Percentiles rank a stretch among this genome's conserved stretches.
These are phyloP conservation scores for Cancer borealis DNA, from an alignment of 2,888 invertebrate species.

Conservation along the genomic window DNA sequence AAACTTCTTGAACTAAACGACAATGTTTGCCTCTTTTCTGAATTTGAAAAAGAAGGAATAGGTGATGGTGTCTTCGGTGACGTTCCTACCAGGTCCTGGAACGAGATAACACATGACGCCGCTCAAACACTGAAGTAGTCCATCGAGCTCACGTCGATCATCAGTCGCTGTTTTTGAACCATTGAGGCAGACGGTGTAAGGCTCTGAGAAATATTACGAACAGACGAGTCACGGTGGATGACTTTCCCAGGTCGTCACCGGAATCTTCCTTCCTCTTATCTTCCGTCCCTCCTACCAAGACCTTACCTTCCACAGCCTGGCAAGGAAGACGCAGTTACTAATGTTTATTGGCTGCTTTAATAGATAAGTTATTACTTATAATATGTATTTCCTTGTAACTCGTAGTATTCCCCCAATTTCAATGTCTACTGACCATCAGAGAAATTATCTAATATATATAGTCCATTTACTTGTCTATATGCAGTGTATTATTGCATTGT, in stretches of 20 bases:
- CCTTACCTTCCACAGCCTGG: neutral
- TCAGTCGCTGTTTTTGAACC: neutral
- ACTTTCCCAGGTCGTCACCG: neutral
- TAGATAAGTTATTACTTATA: neutral
- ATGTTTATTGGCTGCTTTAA: neutral
- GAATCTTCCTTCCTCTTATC: neutral
- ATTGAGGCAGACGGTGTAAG: conserved; percentile 7
- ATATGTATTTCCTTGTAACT: neutral
- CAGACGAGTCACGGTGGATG: neutral
- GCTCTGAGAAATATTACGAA: neutral
- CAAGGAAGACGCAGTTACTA: neutral
- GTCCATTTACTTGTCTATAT: no score
- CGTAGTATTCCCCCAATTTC: no score
- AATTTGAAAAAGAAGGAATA: neutral
- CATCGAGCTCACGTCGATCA: neutral
- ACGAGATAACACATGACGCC: neutral
- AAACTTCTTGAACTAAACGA: no score
- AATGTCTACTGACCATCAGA: no score
- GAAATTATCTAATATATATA: no score
- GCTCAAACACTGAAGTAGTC: conserved; percentile 7
- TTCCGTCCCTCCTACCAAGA: neutral
- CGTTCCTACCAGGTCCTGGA: neutral
- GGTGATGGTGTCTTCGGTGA: neutral
- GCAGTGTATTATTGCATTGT: neutral
- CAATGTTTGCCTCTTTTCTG: no score